These are phyloP conservation scores for Arion vulgaris DNA, from an alignment of 1,140 invertebrate genomes.

Conservation along the genomic window DNA sequence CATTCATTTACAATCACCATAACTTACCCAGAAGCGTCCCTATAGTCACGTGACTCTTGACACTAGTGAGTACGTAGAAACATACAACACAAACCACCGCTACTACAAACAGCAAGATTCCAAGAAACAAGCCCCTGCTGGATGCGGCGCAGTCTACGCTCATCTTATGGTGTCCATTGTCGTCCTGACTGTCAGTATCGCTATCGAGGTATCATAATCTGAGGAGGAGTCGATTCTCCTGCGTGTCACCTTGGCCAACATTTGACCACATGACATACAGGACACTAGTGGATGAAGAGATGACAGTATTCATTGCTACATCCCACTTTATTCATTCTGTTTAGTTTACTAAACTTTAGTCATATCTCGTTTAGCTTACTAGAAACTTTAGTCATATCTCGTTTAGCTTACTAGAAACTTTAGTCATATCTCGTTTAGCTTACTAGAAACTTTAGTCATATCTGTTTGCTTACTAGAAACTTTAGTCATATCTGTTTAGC, in stretches of 20 bases:
- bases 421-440: no score
- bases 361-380: no score
- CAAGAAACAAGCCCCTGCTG: constrained; percentile 90
- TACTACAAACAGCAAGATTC: constrained; percentile 86
- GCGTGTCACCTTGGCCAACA: constrained; percentile 44
- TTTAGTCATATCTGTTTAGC: no score
- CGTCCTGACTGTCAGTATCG: constrained; percentile 35
- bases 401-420: no score
- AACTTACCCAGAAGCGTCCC: constrained; percentile 11
- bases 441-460: no score
- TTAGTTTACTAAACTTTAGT: no score
- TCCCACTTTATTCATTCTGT: no score
- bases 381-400: no score
- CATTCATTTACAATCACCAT: no score
- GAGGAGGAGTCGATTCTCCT: background rate
- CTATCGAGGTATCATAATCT: background rate
- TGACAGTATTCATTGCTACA: no score
- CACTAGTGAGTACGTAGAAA: constrained; percentile 83
- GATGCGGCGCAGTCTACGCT: constrained; percentile 83
- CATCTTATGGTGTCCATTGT: constrained; percentile 40
- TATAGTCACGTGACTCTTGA: background rate
- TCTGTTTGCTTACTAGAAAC: no score
- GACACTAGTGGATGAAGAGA: constrained; percentile 76
- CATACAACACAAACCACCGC: constrained; percentile 94
- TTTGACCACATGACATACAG: constrained; percentile 91